These are phyloP conservation scores for Raja brachyura DNA, from an alignment of 2,113 vertebrate genomes.

Conservation along the genomic window DNA sequence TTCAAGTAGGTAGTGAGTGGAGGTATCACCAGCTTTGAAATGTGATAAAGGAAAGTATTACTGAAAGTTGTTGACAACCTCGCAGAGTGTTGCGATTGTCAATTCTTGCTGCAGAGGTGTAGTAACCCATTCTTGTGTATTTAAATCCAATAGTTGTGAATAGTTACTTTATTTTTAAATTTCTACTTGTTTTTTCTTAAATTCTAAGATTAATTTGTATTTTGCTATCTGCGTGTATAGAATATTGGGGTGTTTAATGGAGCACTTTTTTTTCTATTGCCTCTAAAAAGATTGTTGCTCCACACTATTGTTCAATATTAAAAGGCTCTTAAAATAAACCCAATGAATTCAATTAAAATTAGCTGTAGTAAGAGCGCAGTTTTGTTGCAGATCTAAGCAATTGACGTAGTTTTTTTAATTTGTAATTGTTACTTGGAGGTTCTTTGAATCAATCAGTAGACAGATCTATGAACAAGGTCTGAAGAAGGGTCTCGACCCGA, in stretches of 20 bases:
- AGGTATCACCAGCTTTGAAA: neutral
- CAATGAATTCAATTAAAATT: neutral
- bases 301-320: neutral
- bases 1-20: neutral
- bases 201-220: conserved; percentile 29
- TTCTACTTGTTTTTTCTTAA: conserved; percentile 14
- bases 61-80: neutral
- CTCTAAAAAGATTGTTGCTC: neutral
- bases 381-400: neutral
- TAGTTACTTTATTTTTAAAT: conserved; percentile 28
- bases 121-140: neutral
- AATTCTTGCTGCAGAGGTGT: neutral
- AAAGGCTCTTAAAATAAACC: neutral
- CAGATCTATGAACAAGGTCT: neutral
- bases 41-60: neutral
- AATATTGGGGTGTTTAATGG: neutral
- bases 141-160: conserved; percentile 18
- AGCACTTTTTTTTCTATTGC: neutral
- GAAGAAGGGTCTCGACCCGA: too few species aligned
- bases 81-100: too few species aligned
- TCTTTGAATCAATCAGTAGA: neutral
- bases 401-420: neutral
- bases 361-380: neutral
- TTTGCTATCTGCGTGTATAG: conserved; percentile 18
- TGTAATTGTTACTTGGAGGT: neutral